These are phyloP conservation scores for Myiothlypis coronata DNA, from an alignment of 2,797 vertebrate species.

Conservation along the genomic window DNA sequence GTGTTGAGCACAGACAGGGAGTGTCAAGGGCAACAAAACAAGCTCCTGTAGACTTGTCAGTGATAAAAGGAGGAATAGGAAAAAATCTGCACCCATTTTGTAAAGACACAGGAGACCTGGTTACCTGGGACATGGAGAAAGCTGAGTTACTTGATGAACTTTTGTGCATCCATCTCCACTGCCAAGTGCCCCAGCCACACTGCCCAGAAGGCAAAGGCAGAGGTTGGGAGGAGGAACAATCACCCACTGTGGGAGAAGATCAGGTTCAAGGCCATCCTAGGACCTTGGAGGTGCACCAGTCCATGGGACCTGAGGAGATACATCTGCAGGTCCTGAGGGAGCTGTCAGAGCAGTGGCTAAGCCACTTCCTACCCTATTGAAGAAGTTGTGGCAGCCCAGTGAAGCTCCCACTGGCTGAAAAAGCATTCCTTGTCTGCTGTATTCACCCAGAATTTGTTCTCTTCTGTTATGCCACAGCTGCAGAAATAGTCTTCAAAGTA, in stretches of 20 bases:
- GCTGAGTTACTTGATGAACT: not conserved
- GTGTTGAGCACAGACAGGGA: not conserved
- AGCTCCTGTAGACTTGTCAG: rapidly evolving
- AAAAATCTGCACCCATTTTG: no score
- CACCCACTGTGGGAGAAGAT: no score
- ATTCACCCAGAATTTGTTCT: not conserved
- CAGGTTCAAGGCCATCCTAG: not conserved
- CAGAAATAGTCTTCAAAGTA: not conserved
- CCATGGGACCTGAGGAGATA: not conserved
- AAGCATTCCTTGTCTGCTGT: not conserved
- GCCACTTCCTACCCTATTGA: not conserved
- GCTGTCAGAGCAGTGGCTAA: not conserved
- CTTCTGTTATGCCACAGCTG: not conserved
- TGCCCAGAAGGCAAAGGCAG: not conserved
- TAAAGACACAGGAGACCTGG: not conserved
- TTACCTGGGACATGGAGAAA: not conserved
- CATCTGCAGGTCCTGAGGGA: not conserved
- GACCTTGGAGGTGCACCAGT: not conserved
- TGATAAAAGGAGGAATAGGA: not conserved
- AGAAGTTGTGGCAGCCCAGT: not conserved
- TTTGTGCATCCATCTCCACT: not conserved
- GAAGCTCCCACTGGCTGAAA: not conserved
- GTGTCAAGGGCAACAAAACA: not conserved
- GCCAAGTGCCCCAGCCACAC: not conserved
- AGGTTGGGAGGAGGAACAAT: not conserved